Evolutionary conservation across 1,140 invertebrate genomes (phyloP).

Genomic region (Bombus breviceps): DNA sequence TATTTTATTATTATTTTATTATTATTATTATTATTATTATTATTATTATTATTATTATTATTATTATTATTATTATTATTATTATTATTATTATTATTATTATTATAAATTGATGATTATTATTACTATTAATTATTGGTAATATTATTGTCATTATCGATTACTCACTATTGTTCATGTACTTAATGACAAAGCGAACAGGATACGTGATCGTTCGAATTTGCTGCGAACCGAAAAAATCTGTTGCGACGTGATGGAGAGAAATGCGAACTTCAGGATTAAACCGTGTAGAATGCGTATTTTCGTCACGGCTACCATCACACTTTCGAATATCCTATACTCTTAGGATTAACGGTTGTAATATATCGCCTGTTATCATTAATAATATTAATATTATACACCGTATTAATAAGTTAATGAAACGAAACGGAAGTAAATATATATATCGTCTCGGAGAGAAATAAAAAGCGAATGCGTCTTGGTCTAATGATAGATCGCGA

Average conservation of each 20-base stretch:
- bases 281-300: slow-evolving; percentile 4
- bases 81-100: slow-evolving; percentile 74
- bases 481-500: slow-evolving; percentile 32
- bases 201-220: slow-evolving; percentile 38
- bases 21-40: slow-evolving; percentile 73
- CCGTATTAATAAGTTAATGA: slow-evolving; percentile 71
- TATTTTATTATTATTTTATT: slow-evolving; percentile 73
- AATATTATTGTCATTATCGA: slow-evolving; percentile 73
- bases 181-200: slow-evolving; percentile 56
- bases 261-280: neutral
- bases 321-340: slow-evolving; percentile 59
- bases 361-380: slow-evolving; percentile 81
- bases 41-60: slow-evolving; percentile 69
- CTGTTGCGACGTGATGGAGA: slow-evolving; percentile 17
- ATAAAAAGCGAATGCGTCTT: slow-evolving; percentile 46
- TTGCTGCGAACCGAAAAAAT: slow-evolving; percentile 39
- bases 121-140: slow-evolving; percentile 71
- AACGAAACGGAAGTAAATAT: slow-evolving; percentile 61
- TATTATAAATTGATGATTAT: slow-evolving; percentile 65
- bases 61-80: slow-evolving; percentile 72
- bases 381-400: slow-evolving; percentile 77
- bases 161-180: slow-evolving; percentile 64
- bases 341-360: slow-evolving; percentile 76
- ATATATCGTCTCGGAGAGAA: slow-evolving; percentile 77
- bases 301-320: slow-evolving; percentile 22